Base-by-base conservation (phyloP, 1,140 invertebrate species). In the Solenopsis fugax region DNA sequence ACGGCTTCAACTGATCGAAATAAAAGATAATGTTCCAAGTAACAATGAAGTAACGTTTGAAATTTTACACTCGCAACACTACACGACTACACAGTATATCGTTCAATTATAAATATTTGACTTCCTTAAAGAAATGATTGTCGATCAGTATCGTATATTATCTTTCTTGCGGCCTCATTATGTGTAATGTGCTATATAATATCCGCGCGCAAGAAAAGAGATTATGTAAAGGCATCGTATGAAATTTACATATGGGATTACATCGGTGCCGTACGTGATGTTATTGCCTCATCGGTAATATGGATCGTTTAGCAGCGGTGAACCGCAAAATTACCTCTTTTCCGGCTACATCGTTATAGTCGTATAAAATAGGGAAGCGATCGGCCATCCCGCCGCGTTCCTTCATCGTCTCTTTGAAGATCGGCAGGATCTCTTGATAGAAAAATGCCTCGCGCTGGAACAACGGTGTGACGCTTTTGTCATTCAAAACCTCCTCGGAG, bases 371-470 rank as follows among this genome's bases (percentile, higher is more conserved):
- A 1, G 91, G 89, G 62, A 90, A 54, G 21, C 62, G 18, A 10
- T 86, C 45, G 0, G 88, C 0, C 7, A 65, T 45, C 4, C 86
- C 34, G 1, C 45, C 80, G 10, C 72, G 48, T 7, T 65, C 50
- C 10, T 48, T 50, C n/a, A 80, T 10, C 12, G 87, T 58, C 18
- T 90, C 62, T 16, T 73, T 56, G n/a, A 92, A 92, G 13, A 88
- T 50, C 4, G 88, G 84, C 7, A 88, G 12, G 0, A 90, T 16
- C 0, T 67, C 64, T n/a, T 77, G 69, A 60, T 89, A 91, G 45
- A 91, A 93, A 4, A 29, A 80, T 5, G 90, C 87, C 67, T 93
- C 92, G 4, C 86, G 87, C 0, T 87, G 60, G 13, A 91, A 93
- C 34, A 93, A 80, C 0, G n/a, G 37, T 29, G 81, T 86, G 1